Conservation (phyloP, 1,140 invertebrate genomes). For the Cotesia glomerata region DNA sequence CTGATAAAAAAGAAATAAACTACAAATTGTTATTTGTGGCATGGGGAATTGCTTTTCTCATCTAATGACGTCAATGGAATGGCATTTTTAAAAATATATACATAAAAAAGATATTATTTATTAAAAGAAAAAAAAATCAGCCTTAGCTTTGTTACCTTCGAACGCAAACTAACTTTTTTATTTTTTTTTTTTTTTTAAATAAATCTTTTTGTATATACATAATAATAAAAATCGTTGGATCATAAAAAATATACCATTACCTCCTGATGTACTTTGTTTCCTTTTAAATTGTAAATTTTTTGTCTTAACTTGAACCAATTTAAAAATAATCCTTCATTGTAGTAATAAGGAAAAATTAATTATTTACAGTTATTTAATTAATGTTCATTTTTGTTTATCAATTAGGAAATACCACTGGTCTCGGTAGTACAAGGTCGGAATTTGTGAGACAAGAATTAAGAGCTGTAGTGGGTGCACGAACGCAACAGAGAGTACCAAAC, state of each 20-base stretch:
- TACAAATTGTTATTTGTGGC: slow-evolving; percentile 6
- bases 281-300: background rate
- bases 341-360: background rate
- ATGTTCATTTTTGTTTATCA: slow-evolving; percentile 36
- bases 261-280: background rate
- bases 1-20: background rate
- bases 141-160: slow-evolving; percentile 1
- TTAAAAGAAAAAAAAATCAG: slow-evolving; percentile 2
- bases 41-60: slow-evolving; percentile 6
- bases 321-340: no score
- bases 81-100: background rate
- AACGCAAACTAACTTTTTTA: slow-evolving; percentile 9
- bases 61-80: background rate
- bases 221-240: background rate
- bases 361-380: background rate
- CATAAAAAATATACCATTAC: background rate
- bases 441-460: slow-evolving; percentile 89
- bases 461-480: slow-evolving; percentile 83
- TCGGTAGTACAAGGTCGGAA: slow-evolving; percentile 67
- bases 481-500: slow-evolving; percentile 65
- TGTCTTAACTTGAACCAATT: no score
- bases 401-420: slow-evolving; percentile 53
- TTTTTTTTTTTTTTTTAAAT: slow-evolving; percentile 13
- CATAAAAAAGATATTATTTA: background rate
- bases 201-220: background rate